phyloP scores from a whole-genome alignment of 2,113 vertebrate species.

The Thalassarche chlororhynchos region DNA sequence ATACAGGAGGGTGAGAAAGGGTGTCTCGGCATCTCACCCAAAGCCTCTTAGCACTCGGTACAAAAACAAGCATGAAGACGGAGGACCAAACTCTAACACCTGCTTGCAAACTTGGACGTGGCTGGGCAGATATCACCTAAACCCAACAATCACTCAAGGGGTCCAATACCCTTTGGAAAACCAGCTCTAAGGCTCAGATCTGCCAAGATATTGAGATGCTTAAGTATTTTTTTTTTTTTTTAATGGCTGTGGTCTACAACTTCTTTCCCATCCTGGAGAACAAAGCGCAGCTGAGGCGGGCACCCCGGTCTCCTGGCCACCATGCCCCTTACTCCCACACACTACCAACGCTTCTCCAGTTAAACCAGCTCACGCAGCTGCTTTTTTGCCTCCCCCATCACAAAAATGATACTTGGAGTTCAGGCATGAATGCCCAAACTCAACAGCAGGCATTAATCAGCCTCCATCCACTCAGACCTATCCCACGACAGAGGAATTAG shows the following conservation, averaged over 20 bases:
- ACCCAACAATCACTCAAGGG: not conserved
- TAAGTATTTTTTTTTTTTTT: too few relatives aligned
- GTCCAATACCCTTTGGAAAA: not conserved
- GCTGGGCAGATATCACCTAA: not conserved
- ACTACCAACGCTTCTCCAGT: not conserved
- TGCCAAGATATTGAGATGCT: not conserved
- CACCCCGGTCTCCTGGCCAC: not conserved
- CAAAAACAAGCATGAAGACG: not conserved
- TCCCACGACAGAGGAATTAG: not conserved
- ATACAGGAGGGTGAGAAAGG: not conserved
- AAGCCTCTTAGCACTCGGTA: not conserved
- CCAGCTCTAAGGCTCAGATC: not conserved
- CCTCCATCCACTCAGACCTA: not conserved
- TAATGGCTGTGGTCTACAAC: not conserved
- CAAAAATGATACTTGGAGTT: not conserved
- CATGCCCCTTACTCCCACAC: not conserved
- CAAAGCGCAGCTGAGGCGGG: fast-evolving
- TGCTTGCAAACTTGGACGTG: not conserved
- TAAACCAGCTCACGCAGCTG: not conserved
- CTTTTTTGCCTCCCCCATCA: not conserved
- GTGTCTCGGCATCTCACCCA: not conserved
- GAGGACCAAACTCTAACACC: not conserved
- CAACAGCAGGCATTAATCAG: not conserved
- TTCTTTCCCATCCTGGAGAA: not conserved
- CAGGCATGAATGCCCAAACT: not conserved